Evolutionary conservation across 2,113 vertebrate species (phyloP), one percentile per base, ranked within the genome.

Genomic region (Delphinus delphis): DNA sequence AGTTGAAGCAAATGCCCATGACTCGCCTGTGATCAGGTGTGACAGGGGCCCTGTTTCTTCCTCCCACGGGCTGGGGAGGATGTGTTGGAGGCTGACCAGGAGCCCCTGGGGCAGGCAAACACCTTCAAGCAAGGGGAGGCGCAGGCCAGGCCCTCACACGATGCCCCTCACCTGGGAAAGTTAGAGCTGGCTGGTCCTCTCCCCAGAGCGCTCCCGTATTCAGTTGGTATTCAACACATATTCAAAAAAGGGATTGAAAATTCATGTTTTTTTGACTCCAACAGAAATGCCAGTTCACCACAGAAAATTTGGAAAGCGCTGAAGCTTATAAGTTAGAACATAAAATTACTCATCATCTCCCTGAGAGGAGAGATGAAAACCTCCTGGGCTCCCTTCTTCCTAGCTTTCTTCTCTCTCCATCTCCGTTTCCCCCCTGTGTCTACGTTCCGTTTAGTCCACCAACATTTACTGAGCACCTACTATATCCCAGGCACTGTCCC

Each of bases 111-210:
- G 70, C 41, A 28, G 23, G 31, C n/a, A 33, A 2, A 20, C 44
- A 31, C 47, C 23, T 15, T 14, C 55, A 23, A 14, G 28, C 47
- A 14, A 1, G 14, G 25, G 60, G 17, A 28, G 50, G 15, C 1
- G 25, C 74, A 2, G 81, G 60, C 26, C 0, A 0, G 21, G 76
- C 50, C 92, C 44, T 50, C 83, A 4, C 47, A 2, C 3, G n/a
- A 23, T 1, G 14, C n/a, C 33, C 38, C 50, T 41, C 87, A 7
- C 28, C 10, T 10, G 3, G 28, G 28, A 23, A 11, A 25, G 38
- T 4, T 3, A 44, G 33, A 26, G 18, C 67, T 0, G 20, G 41
- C 62, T 0, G 2, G 38, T 1, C 2, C 50, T 58, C 47, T 26
- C 58, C 28, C 71, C 13, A 6, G 28, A 36, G 38, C 5, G 0